Base-by-base conservation (phyloP, 2,113 vertebrate species). In the Antechinus flavipes region DNA sequence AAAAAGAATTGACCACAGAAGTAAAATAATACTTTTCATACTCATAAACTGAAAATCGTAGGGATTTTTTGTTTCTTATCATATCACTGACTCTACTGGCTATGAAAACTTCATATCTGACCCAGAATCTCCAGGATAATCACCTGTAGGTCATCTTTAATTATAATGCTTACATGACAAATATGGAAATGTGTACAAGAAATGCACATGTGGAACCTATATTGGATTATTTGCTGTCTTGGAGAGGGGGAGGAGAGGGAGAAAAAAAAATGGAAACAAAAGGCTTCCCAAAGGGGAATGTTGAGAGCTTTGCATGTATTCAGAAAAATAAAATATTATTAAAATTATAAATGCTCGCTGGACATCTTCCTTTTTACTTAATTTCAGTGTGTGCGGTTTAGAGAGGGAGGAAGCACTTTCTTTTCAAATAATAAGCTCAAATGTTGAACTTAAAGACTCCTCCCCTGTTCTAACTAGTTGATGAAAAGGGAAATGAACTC, bases 341-440 rank as follows among this genome's bases (percentile, higher is more conserved):
- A 52, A 52, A 10, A 22, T 90, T 2, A 0, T 35, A 89, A 95
- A 30, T 95, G 54, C 30, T 91, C 91, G n/a, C 52, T 56, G 76
- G 96, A 91, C 22, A 94, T 2, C 35, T 93, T 68, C 58, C 54
- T 22, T 90, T 90, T 50, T 90, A 49, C 24, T 50, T 50, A 50
- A 90, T 90, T 90, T 90, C 47, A 26, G 89, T 90, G 89, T 26
- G 25, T 26, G 6, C 14, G 4, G 50, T 90, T 61, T n/a, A 42
- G 46, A 49, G 35, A 35, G 25, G 42, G 58, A 46, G 35, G n/a
- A 91, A 90, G 1, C 26, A 54, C 11, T 90, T 50, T 93, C 93
- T 91, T 91, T 89, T 94, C 22, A 0, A 24, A 42, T 89, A 95
- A 97, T 95, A 97, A 97, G 91, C 90, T 95, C 91, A 96, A 93